phyloP scores from a whole-genome alignment of 2,797 vertebrate species.

The Gymnothorax javanicus region DNA sequence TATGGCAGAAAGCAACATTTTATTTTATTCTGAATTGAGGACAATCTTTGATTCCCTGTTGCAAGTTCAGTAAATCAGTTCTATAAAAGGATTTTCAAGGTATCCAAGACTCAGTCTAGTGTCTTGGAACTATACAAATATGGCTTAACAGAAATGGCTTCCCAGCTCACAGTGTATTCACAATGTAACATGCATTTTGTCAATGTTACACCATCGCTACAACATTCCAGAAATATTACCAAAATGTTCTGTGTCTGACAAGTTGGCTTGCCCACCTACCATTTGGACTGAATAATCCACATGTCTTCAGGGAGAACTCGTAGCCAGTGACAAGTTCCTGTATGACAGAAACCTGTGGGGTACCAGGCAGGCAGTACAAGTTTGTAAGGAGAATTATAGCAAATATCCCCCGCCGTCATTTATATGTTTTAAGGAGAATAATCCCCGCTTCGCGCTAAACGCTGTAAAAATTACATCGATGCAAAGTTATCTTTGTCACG shows the following conservation, averaged over 20 bases:
- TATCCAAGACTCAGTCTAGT: neutral
- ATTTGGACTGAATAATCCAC: slow-evolving; percentile 90
- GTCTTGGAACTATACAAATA: neutral
- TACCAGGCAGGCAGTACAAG: slow-evolving; percentile 47
- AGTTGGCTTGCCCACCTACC: slow-evolving; percentile 70
- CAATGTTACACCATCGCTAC: too few relatives aligned
- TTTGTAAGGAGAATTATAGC: neutral
- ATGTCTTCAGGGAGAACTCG: slow-evolving; percentile 91
- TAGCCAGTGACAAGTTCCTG: slow-evolving; percentile 93
- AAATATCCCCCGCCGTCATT: too few relatives aligned
- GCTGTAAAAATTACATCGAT: too few relatives aligned
- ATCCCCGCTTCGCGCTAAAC: too few relatives aligned
- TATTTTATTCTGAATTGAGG: neutral
- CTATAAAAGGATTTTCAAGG: slow-evolving; percentile 1
- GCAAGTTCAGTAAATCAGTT: neutral
- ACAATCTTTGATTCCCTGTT: neutral
- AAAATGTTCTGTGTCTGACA: too few relatives aligned
- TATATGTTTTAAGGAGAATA: too few relatives aligned
- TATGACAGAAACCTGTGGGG: slow-evolving; percentile 88
- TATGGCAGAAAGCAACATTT: neutral
- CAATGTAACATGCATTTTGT: too few relatives aligned
- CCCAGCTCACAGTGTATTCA: too few relatives aligned
- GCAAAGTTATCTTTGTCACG: too few relatives aligned
- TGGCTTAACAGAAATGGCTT: too few relatives aligned
- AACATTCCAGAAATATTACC: too few relatives aligned